Evolutionary conservation across 2,888 invertebrate species (phyloP).

Genomic region (Ceratothoa steindachneri): DNA sequence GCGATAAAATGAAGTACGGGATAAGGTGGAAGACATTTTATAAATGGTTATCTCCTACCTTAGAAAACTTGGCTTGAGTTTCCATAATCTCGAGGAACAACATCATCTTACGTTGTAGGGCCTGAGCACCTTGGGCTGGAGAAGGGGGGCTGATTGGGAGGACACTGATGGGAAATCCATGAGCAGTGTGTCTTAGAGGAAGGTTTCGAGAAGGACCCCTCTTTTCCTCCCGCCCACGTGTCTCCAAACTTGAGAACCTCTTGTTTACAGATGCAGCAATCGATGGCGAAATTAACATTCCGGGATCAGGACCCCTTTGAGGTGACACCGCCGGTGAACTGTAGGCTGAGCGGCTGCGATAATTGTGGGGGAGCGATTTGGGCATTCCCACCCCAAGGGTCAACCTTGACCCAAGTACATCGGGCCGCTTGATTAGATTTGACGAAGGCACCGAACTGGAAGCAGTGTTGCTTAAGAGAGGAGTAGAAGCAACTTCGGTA

Average conservation of each 20-base stretch:
- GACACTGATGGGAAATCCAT: slow-evolving; percentile 26
- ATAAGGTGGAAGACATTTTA: not conserved
- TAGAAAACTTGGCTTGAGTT: slow-evolving; percentile 74
- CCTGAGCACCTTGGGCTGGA: slow-evolving; percentile 40
- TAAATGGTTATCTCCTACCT: slow-evolving; percentile 59
- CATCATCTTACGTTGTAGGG: slow-evolving; percentile 38
- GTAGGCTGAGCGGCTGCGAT: slow-evolving; percentile 44
- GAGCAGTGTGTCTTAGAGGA: slow-evolving; percentile 36
- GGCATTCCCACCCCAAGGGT: slow-evolving; percentile 20
- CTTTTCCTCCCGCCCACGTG: slow-evolving; percentile 22
- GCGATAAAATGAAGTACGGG: too few relatives aligned
- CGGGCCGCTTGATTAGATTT: slow-evolving; percentile 24
- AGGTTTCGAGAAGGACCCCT: slow-evolving; percentile 14
- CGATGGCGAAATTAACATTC: slow-evolving; percentile 20
- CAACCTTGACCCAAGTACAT: slow-evolving; percentile 22
- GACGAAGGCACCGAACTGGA: slow-evolving; percentile 4
- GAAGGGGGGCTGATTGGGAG: slow-evolving; percentile 40
- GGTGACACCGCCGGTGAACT: slow-evolving; percentile 44
- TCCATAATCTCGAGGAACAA: slow-evolving; percentile 76
- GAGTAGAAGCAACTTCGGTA: slow-evolving; percentile 13
- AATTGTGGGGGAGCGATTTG: slow-evolving; percentile 35
- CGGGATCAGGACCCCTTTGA: slow-evolving; percentile 42
- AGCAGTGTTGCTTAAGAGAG: not conserved
- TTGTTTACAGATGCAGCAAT: slow-evolving; percentile 18
- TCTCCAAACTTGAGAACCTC: slow-evolving; percentile 38